Evolutionary conservation across 2,797 vertebrate species (phyloP).

Genomic region (Buceros bicornis): DNA sequence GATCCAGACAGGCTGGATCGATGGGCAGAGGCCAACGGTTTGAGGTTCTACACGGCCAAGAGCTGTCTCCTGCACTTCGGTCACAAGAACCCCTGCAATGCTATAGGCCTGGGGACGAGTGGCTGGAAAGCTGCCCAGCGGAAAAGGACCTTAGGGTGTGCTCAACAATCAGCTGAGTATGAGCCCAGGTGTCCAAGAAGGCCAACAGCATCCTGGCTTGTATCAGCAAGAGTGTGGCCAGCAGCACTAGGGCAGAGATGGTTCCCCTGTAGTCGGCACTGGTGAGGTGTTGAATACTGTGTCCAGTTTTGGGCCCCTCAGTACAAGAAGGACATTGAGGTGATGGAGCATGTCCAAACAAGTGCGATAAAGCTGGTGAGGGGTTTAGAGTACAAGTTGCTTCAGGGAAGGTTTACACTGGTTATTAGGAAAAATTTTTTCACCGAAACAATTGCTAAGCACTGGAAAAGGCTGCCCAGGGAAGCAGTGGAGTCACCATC

Average conservation of each 20-base stretch:
- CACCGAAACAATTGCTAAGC: too few species aligned
- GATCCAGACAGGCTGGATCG: not conserved
- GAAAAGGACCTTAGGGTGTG: not conserved
- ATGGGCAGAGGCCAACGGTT: rapidly evolving
- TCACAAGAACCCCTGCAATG: not conserved
- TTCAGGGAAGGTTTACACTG: too few species aligned
- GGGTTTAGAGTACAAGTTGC: not conserved
- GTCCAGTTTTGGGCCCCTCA: not conserved
- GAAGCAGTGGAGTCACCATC: too few species aligned
- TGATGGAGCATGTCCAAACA: not conserved
- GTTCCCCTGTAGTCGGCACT: rapidly evolving
- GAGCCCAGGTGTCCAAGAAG: not conserved
- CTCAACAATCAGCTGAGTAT: rapidly evolving
- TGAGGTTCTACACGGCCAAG: not conserved
- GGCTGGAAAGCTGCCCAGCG: rapidly evolving
- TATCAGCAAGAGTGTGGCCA: not conserved
- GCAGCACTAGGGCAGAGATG: too few species aligned
- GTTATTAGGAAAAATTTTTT: too few species aligned
- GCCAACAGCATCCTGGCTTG: not conserved
- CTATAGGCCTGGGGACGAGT: not conserved
- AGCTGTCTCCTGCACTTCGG: not conserved
- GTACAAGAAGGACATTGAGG: not conserved
- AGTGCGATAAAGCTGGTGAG: not conserved
- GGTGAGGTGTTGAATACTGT: rapidly evolving
- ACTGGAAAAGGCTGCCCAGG: too few species aligned